phyloP scores from a whole-genome alignment of 1,140 invertebrate genomes.

The Caenorhabditis latens region DNA sequence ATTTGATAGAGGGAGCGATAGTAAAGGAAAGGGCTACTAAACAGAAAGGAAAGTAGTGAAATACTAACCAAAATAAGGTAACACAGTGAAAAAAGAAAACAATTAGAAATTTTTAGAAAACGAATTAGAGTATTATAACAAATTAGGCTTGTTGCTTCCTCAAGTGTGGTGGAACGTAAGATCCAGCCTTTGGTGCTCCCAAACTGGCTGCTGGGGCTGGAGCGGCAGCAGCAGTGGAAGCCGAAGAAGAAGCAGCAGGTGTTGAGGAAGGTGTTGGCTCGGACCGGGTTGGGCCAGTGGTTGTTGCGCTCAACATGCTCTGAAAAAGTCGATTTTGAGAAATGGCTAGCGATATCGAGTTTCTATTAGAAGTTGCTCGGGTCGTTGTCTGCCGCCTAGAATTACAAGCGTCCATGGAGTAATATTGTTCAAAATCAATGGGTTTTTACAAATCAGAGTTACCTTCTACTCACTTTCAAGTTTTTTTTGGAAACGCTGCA shows the following conservation, averaged over 20 bases:
- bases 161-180: conserved; percentile 61
- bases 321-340: not conserved
- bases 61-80: not conserved
- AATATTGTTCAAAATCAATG: no score
- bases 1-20: not conserved
- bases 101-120: conserved; percentile 13
- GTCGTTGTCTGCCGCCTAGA: no score
- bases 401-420: not conserved
- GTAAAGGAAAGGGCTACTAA: not conserved
- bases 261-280: not conserved
- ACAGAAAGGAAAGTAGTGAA: not conserved
- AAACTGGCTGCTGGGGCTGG: not conserved
- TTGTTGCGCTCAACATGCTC: not conserved
- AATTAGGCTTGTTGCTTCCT: conserved; percentile 35
- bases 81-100: conserved; percentile 27
- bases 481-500: no score
- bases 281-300: not conserved
- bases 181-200: not conserved
- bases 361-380: no score
- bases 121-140: not conserved
- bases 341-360: no score
- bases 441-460: no score
- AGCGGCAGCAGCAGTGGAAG: not conserved
- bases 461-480: no score
- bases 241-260: not conserved